Evolutionary conservation across 1,140 invertebrate genomes (phyloP).

Genomic region (Stegodyphus mimosarum): DNA sequence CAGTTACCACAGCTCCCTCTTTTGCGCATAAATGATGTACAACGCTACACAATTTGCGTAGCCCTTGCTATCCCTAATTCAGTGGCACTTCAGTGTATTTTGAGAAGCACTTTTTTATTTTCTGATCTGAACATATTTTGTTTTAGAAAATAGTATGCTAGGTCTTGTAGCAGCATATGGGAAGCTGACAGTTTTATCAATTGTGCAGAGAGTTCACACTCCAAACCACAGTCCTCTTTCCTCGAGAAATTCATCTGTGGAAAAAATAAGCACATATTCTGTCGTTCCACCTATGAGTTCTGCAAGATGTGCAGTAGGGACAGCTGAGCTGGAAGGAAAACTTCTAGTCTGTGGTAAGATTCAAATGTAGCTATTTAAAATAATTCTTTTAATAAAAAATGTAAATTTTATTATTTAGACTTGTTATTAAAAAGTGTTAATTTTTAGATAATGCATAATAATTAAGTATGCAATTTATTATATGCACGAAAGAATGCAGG

Average conservation of each 20-base stretch:
- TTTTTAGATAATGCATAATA: no score
- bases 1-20: no score
- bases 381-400: no score
- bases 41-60: no score
- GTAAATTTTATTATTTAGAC: no score
- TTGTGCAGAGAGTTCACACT: slow-evolving; percentile 74
- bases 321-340: slow-evolving; percentile 76
- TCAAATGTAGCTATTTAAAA: background rate
- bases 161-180: slow-evolving; percentile 77
- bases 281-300: slow-evolving; percentile 76
- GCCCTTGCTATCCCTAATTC: no score
- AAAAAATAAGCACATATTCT: slow-evolving; percentile 58
- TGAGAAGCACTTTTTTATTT: no score
- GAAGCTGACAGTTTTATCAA: slow-evolving; percentile 75
- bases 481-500: no score
- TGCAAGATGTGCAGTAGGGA: slow-evolving; percentile 80
- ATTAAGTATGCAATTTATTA: no score
- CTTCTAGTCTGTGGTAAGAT: slow-evolving; percentile 79
- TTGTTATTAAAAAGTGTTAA: no score
- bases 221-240: slow-evolving; percentile 65
- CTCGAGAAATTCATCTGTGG: slow-evolving; percentile 61
- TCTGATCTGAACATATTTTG: background rate
- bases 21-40: no score
- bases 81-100: no score
- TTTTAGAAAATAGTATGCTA: slow-evolving; percentile 75